A percentile compares a stretch with the other conserved stretches of the same genome.
Conservation (phyloP, 2,797 vertebrate genomes). For the Helarctos malayanus region DNA sequence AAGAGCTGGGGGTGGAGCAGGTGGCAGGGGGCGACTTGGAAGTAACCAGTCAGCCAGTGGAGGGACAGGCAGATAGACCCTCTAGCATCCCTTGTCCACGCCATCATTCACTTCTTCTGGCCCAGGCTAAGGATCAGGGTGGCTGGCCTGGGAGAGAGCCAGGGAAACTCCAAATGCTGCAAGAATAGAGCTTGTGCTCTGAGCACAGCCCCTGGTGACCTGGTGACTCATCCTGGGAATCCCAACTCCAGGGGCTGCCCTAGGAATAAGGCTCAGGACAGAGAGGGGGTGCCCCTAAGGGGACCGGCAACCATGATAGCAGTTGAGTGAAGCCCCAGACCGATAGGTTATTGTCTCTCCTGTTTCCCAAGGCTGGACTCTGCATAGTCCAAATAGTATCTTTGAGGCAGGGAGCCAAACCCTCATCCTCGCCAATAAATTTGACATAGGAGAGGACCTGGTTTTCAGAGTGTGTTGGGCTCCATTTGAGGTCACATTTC, state of each 20-base stretch:
- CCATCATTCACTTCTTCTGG: not conserved
- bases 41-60: not conserved
- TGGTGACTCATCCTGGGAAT: conserved; percentile 82
- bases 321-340: not conserved
- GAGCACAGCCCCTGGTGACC: conserved; percentile 51
- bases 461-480: not conserved
- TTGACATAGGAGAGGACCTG: not conserved
- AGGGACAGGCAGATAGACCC: not conserved
- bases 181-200: conserved; percentile 59
- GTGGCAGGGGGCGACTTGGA: not conserved
- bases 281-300: not conserved
- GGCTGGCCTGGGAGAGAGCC: conserved; percentile 50
- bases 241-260: conserved; percentile 46
- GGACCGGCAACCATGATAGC: not conserved
- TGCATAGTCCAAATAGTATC: not conserved
- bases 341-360: not conserved
- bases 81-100: not conserved
- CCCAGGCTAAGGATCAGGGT: not conserved
- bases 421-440: not conserved
- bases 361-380: not conserved
- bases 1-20: not conserved
- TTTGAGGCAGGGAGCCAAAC: not conserved
- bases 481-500: not conserved
- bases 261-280: conserved; percentile 9
- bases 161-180: conserved; percentile 81